Conservation (phyloP, 2,888 invertebrate genomes). For the Brachylomia viminalis region DNA sequence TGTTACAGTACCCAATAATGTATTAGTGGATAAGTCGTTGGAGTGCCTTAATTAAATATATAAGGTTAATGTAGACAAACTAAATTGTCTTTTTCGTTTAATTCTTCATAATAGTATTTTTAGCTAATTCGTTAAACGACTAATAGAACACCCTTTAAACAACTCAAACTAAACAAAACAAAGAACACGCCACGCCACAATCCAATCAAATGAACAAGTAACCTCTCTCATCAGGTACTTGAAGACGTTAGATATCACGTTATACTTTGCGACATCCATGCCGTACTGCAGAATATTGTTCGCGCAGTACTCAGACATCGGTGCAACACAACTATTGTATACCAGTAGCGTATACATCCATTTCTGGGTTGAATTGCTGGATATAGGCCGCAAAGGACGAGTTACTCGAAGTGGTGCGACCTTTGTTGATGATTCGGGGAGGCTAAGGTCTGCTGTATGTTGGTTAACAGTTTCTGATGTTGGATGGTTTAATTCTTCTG, state of each 20-base stretch:
- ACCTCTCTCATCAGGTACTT: constrained; percentile 84
- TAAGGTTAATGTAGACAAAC: not conserved
- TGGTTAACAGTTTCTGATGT: constrained; percentile 41
- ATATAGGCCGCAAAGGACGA: constrained; percentile 64
- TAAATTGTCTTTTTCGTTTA: not conserved
- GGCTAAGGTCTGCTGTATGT: constrained; percentile 19
- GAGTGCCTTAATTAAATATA: too few relatives aligned
- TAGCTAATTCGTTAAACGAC: constrained; percentile 3
- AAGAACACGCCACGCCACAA: constrained; percentile 50
- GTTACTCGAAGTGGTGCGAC: constrained; percentile 19
- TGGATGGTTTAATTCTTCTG: constrained; percentile 30
- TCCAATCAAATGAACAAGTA: constrained; percentile 64
- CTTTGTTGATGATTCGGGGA: constrained; percentile 9
- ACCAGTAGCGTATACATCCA: constrained; percentile 86
- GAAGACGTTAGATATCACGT: constrained; percentile 78
- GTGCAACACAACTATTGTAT: constrained; percentile 85
- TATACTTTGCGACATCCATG: constrained; percentile 85
- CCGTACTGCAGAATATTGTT: constrained; percentile 84
- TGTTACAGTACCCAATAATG: too few relatives aligned
- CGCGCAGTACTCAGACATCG: constrained; percentile 86
- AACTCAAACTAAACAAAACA: not conserved
- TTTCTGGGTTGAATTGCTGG: constrained; percentile 75
- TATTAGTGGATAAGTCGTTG: too few relatives aligned
- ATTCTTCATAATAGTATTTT: not conserved
- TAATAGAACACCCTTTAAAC: constrained; percentile 14